Evolutionary conservation across 2,888 invertebrate genomes (phyloP).

Genomic region (Aricia artaxerxes): DNA sequence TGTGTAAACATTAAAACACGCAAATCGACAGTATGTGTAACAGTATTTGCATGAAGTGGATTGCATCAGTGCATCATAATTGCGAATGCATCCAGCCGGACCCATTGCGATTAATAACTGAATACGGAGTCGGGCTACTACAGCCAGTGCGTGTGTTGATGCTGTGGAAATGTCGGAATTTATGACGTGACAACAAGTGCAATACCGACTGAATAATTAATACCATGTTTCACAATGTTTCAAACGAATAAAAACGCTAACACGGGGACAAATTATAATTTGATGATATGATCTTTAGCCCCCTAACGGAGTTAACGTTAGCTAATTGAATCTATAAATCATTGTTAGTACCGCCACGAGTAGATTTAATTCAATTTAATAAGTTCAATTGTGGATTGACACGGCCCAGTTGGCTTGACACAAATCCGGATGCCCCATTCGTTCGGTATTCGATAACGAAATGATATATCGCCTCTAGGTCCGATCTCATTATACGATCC

Average conservation of each 20-base stretch:
- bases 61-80: slow-evolving; percentile 30
- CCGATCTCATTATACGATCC: slow-evolving; percentile 31
- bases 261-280: not conserved
- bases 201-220: not conserved
- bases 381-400: slow-evolving; percentile 74
- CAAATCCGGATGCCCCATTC: slow-evolving; percentile 56
- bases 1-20: slow-evolving; percentile 13
- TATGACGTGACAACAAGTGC: slow-evolving; percentile 28
- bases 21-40: slow-evolving; percentile 20
- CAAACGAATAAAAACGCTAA: not conserved
- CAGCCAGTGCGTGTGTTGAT: not conserved
- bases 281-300: not conserved
- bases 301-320: not conserved
- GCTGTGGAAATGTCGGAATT: slow-evolving; percentile 16
- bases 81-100: slow-evolving; percentile 23
- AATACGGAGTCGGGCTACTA: not conserved
- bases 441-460: slow-evolving; percentile 53
- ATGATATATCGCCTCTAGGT: slow-evolving; percentile 44
- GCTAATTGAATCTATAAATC: slow-evolving; percentile 53
- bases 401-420: slow-evolving; percentile 58
- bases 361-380: slow-evolving; percentile 63
- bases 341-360: slow-evolving; percentile 54
- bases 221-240: not conserved
- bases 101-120: slow-evolving; percentile 28
- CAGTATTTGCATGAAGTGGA: slow-evolving; percentile 28